Base-by-base conservation (phyloP, 1,140 invertebrate species). In the Dendrolimus punctatus region DNA sequence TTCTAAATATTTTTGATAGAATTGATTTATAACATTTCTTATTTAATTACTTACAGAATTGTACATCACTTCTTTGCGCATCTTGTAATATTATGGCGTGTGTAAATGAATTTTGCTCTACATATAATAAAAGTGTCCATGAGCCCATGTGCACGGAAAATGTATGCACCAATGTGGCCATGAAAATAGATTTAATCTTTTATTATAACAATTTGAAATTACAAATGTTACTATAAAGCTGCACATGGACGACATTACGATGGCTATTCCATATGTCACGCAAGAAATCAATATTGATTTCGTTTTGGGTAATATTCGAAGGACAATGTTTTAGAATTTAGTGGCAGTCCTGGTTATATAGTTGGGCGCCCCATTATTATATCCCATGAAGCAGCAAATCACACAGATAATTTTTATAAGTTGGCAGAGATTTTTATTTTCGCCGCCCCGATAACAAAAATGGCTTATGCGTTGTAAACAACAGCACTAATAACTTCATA, bases 281-380 rank as follows among this genome's bases (percentile, higher is more conserved):
- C 82, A 85, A 64, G 68, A 71, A 56, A 64, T 83, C 39, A 58
- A 50, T 44, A 71, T 83, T 9, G 71, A 57, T 37, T 85, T 80
- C 57, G 62, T 70, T 47, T 51, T 85, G 51, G 51, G 67, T 5
- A 83, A 82, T 53, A 54, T 60, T 66, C 75, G 5, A 55, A 56
- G 6, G 68, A 75, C 3, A 56, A 67, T 6, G 53, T 78, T 8
- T 46, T 80, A 6, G 44, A 66, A 51, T 67, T 75, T 5, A 85
- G 82, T 62, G 82, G 82, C 4, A 82, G 67, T 60, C 73, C 73
- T 7, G 79, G 82, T 8, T 85, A 85, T 50, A 54, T 72, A 4
- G 42, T 39, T 43, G 68, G 70, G 9, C 53, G 70, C n/a, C 74
- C 76, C 2, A 44, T 85, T 5, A 74, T 85, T 7, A 54, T 51